Conservation (phyloP, 2,888 invertebrate species). For the Athalia cordata region DNA sequence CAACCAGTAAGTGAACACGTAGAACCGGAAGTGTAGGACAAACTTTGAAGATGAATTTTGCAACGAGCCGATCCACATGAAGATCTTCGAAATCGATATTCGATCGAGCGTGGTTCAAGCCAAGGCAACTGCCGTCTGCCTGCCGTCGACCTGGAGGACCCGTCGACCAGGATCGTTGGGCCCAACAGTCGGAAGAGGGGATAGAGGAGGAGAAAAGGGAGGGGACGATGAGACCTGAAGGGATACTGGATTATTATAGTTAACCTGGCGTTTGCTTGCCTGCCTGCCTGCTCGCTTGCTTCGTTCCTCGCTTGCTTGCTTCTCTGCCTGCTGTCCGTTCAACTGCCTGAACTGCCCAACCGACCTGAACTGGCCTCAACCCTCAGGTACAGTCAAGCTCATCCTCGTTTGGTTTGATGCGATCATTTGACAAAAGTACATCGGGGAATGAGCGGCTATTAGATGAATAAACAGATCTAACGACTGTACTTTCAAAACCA, state of each 20-base stretch:
- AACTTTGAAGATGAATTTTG: too few species aligned
- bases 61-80: not conserved
- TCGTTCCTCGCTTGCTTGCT: not conserved
- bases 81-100: not conserved
- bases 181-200: constrained; percentile 40
- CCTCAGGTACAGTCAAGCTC: constrained; percentile 37
- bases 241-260: constrained; percentile 39
- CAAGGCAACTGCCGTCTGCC: constrained; percentile 34
- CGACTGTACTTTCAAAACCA: not conserved
- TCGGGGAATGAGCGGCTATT: constrained; percentile 5
- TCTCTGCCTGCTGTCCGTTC: constrained; percentile 12
- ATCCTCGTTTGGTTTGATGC: constrained; percentile 22
- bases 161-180: constrained; percentile 38
- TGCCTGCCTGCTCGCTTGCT: constrained; percentile 28
- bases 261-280: constrained; percentile 33
- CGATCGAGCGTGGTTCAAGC: constrained; percentile 14
- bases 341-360: constrained; percentile 36
- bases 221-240: constrained; percentile 47
- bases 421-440: not conserved
- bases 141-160: constrained; percentile 38
- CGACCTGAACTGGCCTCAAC: constrained; percentile 36
- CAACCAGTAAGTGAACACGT: too few species aligned
- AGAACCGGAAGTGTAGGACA: too few species aligned
- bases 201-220: constrained; percentile 34
- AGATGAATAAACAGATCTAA: constrained; percentile 7